Base-by-base conservation (phyloP, 2,797 vertebrate genomes). In the Stomatorhinus walkeri region DNA sequence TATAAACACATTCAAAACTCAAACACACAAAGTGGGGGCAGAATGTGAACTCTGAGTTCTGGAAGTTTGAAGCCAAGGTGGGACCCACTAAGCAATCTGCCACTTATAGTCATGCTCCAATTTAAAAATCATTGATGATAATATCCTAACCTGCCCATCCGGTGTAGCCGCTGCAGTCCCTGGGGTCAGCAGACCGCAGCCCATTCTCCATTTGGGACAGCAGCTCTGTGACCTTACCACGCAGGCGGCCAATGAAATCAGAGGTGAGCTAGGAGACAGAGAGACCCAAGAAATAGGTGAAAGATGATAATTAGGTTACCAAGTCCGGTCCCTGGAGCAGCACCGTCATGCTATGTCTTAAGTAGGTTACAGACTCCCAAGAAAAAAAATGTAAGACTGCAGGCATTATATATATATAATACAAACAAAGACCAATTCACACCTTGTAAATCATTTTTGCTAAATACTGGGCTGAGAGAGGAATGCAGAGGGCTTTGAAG, bases 141-240 rank as follows among this genome's bases (percentile, higher is more conserved):
- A 6, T 43, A 10, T 52, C 88, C 90, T 89, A 94, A 98, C 98
- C 98, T 96, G 97, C 91, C 97, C 97, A 99, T 92, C 98, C 98
- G 0, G 98, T 99, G 94, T 99, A 99, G 0, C 90, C 79, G 0
- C 96, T 98, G 93, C 97, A 97, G 90, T 99, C 96, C 24, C 95
- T 94, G 0, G 96, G 96, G 92, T 99, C 97, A 0, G 97, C 97
- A 0, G 96, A 96, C 92, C 93, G 96, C 6, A 99, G 94, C 28
- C 97, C 98, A 19, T 95, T 95, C 87, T 99, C 98, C 98, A 99
- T 96, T 59, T 95, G 94, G 24, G 97, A 96, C 36, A 99, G 92
- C n/a, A 99, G 96, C 92, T 98, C 97, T 51, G 93, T 94, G 90
- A 99, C 94, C 91, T 96, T 98, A 93, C 94, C 93, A 93, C 96